These are phyloP conservation scores for Bhutanitis thaidina DNA, from an alignment of 2,888 invertebrate genomes.

Conservation along the genomic window DNA sequence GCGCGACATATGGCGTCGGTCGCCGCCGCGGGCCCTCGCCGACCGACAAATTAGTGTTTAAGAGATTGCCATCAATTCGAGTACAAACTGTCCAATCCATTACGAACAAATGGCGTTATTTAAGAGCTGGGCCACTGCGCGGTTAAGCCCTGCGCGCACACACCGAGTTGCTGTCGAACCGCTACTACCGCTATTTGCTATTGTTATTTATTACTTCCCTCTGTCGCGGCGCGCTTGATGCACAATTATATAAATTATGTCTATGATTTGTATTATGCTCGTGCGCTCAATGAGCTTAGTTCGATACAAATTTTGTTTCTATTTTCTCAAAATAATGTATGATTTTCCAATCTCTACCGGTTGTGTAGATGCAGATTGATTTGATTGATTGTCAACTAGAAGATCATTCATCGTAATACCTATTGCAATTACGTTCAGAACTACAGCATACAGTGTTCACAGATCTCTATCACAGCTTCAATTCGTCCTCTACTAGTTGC, in stretches of 20 bases:
- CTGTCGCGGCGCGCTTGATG: not conserved
- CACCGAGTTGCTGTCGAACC: conserved; percentile 6
- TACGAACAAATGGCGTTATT: conserved; percentile 71
- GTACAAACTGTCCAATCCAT: conserved; percentile 65
- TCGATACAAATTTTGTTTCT: too few species aligned
- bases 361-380: too few species aligned
- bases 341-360: too few species aligned
- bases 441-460: too few species aligned
- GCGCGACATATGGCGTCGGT: conserved; percentile 67
- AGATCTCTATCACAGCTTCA: too few species aligned
- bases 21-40: conserved; percentile 30
- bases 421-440: too few species aligned
- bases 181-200: conserved; percentile 13
- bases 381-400: too few species aligned
- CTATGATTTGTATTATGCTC: not conserved
- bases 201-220: conserved; percentile 17
- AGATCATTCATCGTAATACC: too few species aligned
- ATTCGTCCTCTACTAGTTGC: too few species aligned
- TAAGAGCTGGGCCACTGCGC: conserved; percentile 20
- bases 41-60: conserved; percentile 64
- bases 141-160: conserved; percentile 14
- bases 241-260: not conserved
- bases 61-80: conserved; percentile 68
- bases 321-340: too few species aligned
- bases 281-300: not conserved